Base-by-base conservation (phyloP, 2,797 vertebrate genomes). In the Aldrovandia affinis region DNA sequence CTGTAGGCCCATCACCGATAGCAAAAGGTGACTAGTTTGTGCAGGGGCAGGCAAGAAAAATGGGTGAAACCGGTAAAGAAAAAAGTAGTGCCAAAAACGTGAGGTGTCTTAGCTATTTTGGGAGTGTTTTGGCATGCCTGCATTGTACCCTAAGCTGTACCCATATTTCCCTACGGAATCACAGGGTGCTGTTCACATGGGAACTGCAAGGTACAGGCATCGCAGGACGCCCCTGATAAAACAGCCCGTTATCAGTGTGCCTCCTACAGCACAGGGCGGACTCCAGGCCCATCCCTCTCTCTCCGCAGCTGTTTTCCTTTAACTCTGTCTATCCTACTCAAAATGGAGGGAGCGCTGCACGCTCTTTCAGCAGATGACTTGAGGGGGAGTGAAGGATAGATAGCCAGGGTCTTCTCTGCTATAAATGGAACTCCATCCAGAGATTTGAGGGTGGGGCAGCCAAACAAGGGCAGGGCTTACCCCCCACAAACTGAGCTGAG, bases 401-500 rank as follows among this genome's bases (percentile, higher is more conserved):
- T 36, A 70, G 20, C 7, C 18, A 30, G 39, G 68, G 68, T 5
- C 47, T 2, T 39, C 5, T 70, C 33, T 33, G 65, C 33, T 36
- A 70, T 70, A 70, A 70, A 39, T 36, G 30, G 68, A 70, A 30
- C 10, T 65, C 61, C 61, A 65, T 30, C 61, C n/a, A 30, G 61
- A 65, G 10, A 61, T 36, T 33, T 36, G 68, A 28, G 33, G 63
- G 47, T 50, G 47, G 47, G 47, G 30, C 28, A 36, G 78, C 50
- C 84, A 84, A 55, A 50, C 78, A 52, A 79, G 12, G 50, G 30
- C 20, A 73, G 50, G 47, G 25, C 22, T 68, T 25, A 86, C 83
- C 81, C 33, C n/a, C 33, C 44, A 30, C n/a, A 85, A 44, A 84
- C 57, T 63, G 47, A 54, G 20, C 63, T 81, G 81, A 82, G 81